Evolutionary conservation across 2,888 invertebrate species (phyloP), one percentile per base, ranked within the genome.

Genomic region (Psococerastis gibbosa): DNA sequence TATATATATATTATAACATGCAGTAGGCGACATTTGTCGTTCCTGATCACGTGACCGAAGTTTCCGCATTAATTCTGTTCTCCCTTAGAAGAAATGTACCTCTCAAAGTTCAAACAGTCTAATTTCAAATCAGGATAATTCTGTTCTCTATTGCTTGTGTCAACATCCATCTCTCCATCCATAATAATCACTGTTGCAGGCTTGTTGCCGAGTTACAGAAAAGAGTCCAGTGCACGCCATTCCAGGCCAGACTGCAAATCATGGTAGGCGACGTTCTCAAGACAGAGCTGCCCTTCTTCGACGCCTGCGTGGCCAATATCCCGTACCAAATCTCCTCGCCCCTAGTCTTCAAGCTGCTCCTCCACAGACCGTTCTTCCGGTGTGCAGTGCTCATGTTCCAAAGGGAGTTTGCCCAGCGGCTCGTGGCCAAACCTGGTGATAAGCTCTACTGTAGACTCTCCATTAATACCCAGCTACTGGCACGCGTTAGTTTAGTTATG

Each of bases 331-430:
- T 97, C 54, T 91, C 89, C 52, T 95, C 95, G 2, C 94, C 95
- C 0, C 68, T 97, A 54, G 82, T 95, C 1, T 97, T 97, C 61
- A 97, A 97, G 63, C 63, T 98, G 35, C 66, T 98, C 17, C 66
- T 92, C 3, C 94, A 95, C 64, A 52, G 55, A 42, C 58, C 81
- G 18, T 73, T 78, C 56, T 83, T 78, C 56, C 74, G 97, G 51
- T 97, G 94, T 69, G 98, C 98, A 15, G 78, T 98, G 3, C 68
- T 99, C 8, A 98, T 99, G 97, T 95, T 99, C 58, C 98, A 99
- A 66, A 73, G 84, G 55, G 98, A 98, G 67, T 99, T 99, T 68
- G 97, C 98, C 2, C 85, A 95, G 56, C 70, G 98, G 57, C 66
- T 99, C 43, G 87, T 94, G 2, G 98, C 98, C 0, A 84, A 91